A percentile compares a stretch with the other conserved stretches of the same genome.
Conservation (phyloP, 2,113 vertebrate species). For the Mirounga angustirostris region DNA sequence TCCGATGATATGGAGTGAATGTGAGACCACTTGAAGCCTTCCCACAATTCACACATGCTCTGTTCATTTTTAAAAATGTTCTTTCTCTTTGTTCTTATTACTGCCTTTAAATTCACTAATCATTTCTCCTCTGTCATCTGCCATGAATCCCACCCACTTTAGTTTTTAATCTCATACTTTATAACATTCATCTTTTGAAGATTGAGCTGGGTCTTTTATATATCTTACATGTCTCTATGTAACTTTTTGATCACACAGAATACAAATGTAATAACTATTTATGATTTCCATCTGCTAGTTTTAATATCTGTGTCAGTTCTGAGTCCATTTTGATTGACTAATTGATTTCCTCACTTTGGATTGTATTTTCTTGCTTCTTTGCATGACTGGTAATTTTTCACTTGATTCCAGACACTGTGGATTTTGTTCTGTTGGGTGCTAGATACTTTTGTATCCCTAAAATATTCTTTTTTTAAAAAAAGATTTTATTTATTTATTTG, state of each 20-base stretch:
- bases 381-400: background rate
- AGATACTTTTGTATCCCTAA: constrained; percentile 8
- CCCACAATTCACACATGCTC: background rate
- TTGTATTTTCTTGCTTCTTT: background rate
- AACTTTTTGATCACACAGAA: constrained; percentile 31
- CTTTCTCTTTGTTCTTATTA: background rate
- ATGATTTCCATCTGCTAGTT: background rate
- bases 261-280: background rate
- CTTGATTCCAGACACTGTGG: background rate
- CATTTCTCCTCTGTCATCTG: constrained; percentile 2
- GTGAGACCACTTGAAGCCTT: background rate
- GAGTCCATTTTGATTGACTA: background rate
- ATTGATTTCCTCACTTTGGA: background rate
- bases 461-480: background rate
- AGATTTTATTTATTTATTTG: no score
- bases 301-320: background rate
- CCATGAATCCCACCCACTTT: background rate
- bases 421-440: background rate
- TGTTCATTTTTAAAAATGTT: background rate
- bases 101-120: background rate
- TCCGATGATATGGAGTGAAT: background rate
- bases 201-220: background rate
- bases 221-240: background rate
- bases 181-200: constrained; percentile 31
- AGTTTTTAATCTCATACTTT: constrained; percentile 42